Conservation (phyloP, 1,140 invertebrate genomes). For the Zaprionus nigranus region DNA sequence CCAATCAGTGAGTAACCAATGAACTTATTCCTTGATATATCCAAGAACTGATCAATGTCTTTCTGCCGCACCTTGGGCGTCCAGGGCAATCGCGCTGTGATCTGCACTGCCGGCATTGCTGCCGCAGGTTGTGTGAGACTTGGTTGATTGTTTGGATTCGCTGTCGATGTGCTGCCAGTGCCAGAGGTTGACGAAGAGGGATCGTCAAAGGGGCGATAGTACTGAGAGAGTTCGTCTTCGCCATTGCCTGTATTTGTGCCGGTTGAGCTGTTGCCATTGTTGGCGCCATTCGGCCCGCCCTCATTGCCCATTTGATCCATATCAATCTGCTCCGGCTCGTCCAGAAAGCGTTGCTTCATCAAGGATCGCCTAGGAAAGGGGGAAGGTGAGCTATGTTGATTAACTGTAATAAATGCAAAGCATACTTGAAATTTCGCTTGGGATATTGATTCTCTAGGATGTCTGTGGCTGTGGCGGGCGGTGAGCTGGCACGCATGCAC, state of each 20-base stretch:
- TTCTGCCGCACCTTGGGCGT: constrained; percentile 97
- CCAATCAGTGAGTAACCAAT: constrained; percentile 95
- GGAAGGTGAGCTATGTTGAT: not conserved
- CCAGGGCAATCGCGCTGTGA: constrained; percentile 91
- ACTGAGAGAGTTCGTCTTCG: constrained; percentile 85
- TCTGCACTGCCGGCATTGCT: constrained; percentile 67
- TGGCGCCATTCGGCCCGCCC: constrained; percentile 51
- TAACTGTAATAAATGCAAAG: not conserved
- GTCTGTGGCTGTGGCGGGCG: constrained; percentile 96
- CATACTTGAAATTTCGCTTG: constrained; percentile 87
- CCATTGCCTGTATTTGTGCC: constrained; percentile 73
- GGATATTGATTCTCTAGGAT: constrained; percentile 95
- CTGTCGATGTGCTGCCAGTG: constrained; percentile 58
- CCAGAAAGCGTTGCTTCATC: constrained; percentile 95
- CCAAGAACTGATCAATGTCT: constrained; percentile 96
- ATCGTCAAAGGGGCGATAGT: constrained; percentile 85
- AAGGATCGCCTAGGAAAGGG: constrained; percentile 59
- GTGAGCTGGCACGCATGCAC: constrained; percentile 97
- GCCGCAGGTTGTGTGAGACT: constrained; percentile 55
- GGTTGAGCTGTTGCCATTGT: constrained; percentile 49
- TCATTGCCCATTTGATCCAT: constrained; percentile 85
- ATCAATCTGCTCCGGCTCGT: constrained; percentile 92
- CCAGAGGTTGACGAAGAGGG: constrained; percentile 64
- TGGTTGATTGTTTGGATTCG: constrained; percentile 81
- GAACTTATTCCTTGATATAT: constrained; percentile 96